Conservation (phyloP, 2,113 vertebrate species). For the Xenus cinereus region DNA sequence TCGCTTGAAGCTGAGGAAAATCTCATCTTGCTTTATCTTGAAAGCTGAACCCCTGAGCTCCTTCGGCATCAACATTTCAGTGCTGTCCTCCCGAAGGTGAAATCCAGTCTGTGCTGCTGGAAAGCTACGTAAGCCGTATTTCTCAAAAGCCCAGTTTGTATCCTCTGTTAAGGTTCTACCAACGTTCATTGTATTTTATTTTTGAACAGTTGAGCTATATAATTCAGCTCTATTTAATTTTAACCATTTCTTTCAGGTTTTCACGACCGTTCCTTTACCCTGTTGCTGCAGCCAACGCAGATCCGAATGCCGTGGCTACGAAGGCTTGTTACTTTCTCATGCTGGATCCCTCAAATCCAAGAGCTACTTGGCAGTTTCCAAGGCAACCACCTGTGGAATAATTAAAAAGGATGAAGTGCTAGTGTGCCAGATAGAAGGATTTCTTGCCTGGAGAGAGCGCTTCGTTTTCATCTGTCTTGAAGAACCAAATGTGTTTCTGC, state of each 20-base stretch:
- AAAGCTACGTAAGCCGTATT: background rate
- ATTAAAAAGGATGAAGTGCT: slow-evolving; percentile 60
- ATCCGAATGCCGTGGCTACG: background rate
- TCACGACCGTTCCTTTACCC: background rate
- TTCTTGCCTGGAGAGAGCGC: slow-evolving; percentile 3
- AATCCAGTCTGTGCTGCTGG: background rate
- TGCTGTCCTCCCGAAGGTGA: background rate
- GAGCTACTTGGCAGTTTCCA: slow-evolving; percentile 62
- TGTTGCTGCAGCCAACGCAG: background rate
- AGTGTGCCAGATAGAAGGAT: slow-evolving; percentile 15
- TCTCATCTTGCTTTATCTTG: background rate
- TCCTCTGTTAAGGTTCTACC: rapidly evolving
- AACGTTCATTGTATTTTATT: rapidly evolving
- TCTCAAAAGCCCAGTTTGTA: background rate
- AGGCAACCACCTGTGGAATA: slow-evolving; percentile 71
- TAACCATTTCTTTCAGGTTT: slow-evolving; percentile 26
- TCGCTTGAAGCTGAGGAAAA: background rate
- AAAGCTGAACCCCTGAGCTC: background rate
- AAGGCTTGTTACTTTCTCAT: slow-evolving; percentile 3
- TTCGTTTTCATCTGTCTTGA: background rate
- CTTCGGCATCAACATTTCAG: background rate
- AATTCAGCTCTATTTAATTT: background rate
- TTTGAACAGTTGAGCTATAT: background rate
- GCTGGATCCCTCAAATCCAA: slow-evolving; percentile 23
- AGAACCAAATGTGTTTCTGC: slow-evolving; percentile 15